Conservation (phyloP, 2,797 vertebrate genomes). For the Eurystomus glaucurus region DNA sequence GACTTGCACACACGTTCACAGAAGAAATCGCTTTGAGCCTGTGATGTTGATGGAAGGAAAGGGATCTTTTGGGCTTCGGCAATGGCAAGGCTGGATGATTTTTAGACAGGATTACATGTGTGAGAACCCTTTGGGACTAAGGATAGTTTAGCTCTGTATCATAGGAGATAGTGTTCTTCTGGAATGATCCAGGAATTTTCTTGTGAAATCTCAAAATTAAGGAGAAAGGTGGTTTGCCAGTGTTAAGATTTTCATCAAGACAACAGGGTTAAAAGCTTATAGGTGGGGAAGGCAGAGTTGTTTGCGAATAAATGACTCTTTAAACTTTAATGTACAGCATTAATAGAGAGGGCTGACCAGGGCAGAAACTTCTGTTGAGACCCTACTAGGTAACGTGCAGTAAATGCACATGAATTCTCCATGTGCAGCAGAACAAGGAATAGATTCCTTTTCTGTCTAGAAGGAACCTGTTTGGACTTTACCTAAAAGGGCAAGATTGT, state of each 20-base stretch:
- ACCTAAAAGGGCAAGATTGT: background rate
- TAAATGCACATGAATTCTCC: rapidly evolving
- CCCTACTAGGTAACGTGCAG: rapidly evolving
- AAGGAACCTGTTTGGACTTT: background rate
- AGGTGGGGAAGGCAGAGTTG: background rate
- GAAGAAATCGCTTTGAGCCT: background rate
- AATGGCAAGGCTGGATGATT: rapidly evolving
- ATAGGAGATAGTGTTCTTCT: background rate
- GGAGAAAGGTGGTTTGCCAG: background rate
- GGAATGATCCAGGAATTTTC: background rate
- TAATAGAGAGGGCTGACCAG: background rate
- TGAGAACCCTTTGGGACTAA: background rate
- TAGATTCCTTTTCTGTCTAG: background rate
- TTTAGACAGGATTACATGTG: background rate
- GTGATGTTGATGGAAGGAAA: background rate
- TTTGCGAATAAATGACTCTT: background rate
- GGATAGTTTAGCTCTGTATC: background rate
- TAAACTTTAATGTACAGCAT: background rate
- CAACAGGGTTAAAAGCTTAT: background rate
- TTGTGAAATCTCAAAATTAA: background rate
- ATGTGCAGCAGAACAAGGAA: background rate
- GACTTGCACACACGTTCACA: background rate
- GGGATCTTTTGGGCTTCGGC: background rate
- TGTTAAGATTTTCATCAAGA: background rate
- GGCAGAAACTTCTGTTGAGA: background rate